These are phyloP conservation scores for Triops cancriformis DNA, from an alignment of 1,140 invertebrate genomes.

Conservation along the genomic window DNA sequence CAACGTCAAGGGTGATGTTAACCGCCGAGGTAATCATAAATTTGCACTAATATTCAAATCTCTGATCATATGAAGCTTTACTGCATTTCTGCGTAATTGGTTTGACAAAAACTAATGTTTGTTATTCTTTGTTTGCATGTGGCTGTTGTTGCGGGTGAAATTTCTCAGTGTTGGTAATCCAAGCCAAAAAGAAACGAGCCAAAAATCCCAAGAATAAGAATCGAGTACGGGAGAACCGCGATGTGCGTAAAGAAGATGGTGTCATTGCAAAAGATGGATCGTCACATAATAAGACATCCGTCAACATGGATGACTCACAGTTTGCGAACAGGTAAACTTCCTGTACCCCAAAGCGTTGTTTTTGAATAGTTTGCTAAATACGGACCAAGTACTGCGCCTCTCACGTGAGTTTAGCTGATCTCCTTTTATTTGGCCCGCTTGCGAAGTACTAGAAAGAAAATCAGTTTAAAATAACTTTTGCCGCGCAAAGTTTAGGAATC, in stretches of 20 bases:
- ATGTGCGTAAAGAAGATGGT: slow-evolving; percentile 19
- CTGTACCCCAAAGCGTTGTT: background rate
- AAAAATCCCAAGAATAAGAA: slow-evolving; percentile 23
- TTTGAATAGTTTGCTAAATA: background rate
- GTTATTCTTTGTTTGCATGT: slow-evolving; percentile 3
- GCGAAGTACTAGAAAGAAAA: too few relatives aligned
- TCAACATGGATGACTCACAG: slow-evolving; percentile 9
- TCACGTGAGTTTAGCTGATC: background rate
- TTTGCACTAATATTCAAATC: background rate
- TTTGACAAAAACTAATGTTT: background rate
- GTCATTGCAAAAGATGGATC: slow-evolving; percentile 8
- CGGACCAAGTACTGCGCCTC: background rate
- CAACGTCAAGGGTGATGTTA: slow-evolving; percentile 23
- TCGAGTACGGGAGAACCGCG: background rate
- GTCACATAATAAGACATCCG: background rate
- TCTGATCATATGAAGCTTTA: background rate
- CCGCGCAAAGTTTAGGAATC: background rate
- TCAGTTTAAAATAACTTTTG: too few relatives aligned
- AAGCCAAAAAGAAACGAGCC: slow-evolving; percentile 26
- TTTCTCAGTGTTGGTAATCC: slow-evolving; percentile 23
- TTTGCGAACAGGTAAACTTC: background rate
- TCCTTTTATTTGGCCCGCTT: background rate
- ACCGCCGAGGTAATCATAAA: slow-evolving; percentile 22
- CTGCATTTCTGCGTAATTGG: background rate
- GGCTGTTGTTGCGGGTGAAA: slow-evolving; percentile 12